Evolutionary conservation across 2,797 vertebrate species (phyloP).

Genomic region (Martes flavigula): DNA sequence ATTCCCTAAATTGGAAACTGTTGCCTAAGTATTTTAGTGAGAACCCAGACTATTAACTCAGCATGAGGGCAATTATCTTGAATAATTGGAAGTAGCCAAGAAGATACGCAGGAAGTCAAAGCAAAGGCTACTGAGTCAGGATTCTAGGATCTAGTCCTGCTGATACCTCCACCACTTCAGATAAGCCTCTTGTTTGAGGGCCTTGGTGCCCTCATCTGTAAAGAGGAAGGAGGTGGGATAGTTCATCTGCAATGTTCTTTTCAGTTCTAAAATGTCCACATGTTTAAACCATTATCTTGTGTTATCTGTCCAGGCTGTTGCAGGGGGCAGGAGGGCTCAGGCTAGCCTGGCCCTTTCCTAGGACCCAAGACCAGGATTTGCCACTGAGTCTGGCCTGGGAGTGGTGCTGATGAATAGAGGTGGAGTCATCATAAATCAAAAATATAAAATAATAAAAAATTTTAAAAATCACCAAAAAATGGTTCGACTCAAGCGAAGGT

Average conservation of each 20-base stretch:
- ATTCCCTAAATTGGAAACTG: not conserved
- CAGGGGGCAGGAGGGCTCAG: not conserved
- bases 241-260: not conserved
- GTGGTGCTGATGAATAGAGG: not conserved
- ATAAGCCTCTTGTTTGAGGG: too few relatives aligned
- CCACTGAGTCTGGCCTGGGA: not conserved
- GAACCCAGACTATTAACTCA: not conserved
- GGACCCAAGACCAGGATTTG: not conserved
- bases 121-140: not conserved
- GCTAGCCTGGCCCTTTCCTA: not conserved
- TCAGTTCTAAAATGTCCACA: not conserved
- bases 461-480: not conserved
- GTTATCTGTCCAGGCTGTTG: not conserved
- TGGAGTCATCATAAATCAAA: not conserved
- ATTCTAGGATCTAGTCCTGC: not conserved
- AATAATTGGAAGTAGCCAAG: not conserved
- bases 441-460: not conserved
- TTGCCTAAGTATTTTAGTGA: not conserved
- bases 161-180: too few relatives aligned
- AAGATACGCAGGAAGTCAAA: not conserved
- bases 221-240: not conserved
- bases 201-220: too few relatives aligned
- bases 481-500: not conserved
- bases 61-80: not conserved
- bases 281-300: not conserved